These are phyloP conservation scores for Callyntrura guangdongensis DNA, from an alignment of 2,888 invertebrate genomes.

Conservation along the genomic window DNA sequence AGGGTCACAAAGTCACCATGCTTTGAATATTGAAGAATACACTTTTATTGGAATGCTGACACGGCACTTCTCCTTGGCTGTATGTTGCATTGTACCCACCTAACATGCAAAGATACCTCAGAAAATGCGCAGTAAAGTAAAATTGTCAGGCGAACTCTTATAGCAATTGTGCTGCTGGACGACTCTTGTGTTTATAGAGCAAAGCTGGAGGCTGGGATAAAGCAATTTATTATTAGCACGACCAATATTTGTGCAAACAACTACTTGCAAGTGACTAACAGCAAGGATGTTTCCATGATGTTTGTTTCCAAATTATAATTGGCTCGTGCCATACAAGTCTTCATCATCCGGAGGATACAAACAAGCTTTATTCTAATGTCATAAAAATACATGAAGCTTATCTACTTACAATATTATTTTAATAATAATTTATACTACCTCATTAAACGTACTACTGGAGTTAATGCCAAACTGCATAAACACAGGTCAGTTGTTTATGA, in stretches of 20 bases:
- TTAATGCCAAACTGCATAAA: too few species aligned
- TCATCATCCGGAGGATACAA: not conserved
- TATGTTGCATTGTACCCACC: too few species aligned
- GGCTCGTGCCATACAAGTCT: not conserved
- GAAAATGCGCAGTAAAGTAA: too few species aligned
- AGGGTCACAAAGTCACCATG: constrained; percentile 11
- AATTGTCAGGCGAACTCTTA: too few species aligned
- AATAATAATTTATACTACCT: too few species aligned
- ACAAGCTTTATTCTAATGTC: not conserved
- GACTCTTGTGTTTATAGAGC: not conserved
- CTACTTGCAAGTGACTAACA: not conserved
- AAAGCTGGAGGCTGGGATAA: not conserved
- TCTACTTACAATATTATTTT: not conserved
- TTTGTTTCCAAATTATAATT: not conserved
- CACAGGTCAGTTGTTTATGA: too few species aligned
- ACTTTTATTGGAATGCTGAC: not conserved
- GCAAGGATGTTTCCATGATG: constrained; percentile 46
- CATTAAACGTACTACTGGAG: too few species aligned
- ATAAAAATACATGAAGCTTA: not conserved
- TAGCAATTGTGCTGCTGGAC: not conserved
- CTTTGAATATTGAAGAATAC: not conserved
- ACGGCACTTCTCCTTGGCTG: not conserved
- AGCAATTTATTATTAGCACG: too few species aligned
- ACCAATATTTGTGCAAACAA: too few species aligned
- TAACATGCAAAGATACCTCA: too few species aligned